phyloP scores from a whole-genome alignment of 1,140 invertebrate genomes.

The Apis cerana region DNA sequence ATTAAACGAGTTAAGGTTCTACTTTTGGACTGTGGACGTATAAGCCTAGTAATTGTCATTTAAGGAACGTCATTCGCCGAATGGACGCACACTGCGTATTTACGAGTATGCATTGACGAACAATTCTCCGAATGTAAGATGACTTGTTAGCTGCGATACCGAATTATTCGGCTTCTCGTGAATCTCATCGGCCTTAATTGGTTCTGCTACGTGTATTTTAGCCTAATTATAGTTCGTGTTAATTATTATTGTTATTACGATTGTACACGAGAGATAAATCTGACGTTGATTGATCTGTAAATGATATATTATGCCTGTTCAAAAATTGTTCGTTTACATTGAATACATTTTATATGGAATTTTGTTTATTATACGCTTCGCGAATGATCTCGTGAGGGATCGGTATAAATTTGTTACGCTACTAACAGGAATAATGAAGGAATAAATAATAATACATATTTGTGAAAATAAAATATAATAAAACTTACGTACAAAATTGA shows the following conservation, averaged over 20 bases:
- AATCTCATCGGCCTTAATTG: neutral
- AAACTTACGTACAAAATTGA: too few relatives aligned
- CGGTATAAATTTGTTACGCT: too few relatives aligned
- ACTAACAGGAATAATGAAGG: too few relatives aligned
- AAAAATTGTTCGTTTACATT: neutral
- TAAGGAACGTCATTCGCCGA: neutral
- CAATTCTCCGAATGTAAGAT: neutral
- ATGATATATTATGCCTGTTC: neutral
- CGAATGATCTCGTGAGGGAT: too few relatives aligned
- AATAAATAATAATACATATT: too few relatives aligned
- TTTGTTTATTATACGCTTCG: too few relatives aligned
- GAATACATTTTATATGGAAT: too few relatives aligned
- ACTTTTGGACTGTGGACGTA: neutral
- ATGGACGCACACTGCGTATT: neutral
- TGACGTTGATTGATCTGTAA: neutral
- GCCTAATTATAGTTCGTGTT: neutral
- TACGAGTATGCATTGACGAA: neutral
- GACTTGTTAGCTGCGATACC: slow-evolving; percentile 11
- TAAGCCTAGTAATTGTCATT: neutral
- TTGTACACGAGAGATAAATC: neutral
- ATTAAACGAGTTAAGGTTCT: too few relatives aligned
- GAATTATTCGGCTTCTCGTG: neutral
- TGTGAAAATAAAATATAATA: too few relatives aligned
- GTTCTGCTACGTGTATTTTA: neutral
- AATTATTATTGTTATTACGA: neutral